These are phyloP conservation scores for Epiblema foenella DNA, from an alignment of 2,888 invertebrate genomes.

Conservation along the genomic window DNA sequence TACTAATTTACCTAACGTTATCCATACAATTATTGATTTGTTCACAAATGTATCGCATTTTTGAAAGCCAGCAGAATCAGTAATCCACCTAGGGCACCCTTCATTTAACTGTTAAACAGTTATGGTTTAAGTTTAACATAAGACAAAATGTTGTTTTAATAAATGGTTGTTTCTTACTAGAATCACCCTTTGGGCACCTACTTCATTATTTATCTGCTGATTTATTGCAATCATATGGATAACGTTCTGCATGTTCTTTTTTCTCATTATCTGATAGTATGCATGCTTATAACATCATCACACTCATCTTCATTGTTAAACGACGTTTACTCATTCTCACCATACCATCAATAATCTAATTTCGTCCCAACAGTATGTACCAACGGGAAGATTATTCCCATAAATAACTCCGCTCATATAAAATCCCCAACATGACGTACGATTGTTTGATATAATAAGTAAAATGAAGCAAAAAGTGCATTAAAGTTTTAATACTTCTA, in stretches of 20 bases:
- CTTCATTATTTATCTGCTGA: neutral
- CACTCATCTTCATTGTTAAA: constrained; percentile 18
- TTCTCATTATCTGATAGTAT: neutral
- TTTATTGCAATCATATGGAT: constrained; percentile 14
- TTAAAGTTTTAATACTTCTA: constrained; percentile 3
- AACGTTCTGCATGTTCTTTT: constrained; percentile 8
- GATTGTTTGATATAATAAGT: constrained; percentile 4
- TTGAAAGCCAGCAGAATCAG: too few species aligned
- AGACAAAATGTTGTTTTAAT: neutral
- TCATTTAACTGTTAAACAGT: too few species aligned
- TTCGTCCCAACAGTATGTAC: constrained; percentile 24
- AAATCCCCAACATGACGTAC: constrained; percentile 5
- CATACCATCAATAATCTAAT: constrained; percentile 21
- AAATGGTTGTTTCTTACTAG: neutral
- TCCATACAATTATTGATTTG: neutral
- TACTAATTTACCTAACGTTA: constrained; percentile 6
- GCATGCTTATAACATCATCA: constrained; percentile 9
- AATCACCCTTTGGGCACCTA: neutral
- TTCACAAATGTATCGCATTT: neutral
- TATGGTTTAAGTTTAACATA: neutral
- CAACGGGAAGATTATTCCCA: constrained; percentile 39
- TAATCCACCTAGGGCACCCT: too few species aligned
- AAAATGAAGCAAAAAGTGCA: neutral
- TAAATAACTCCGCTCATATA: constrained; percentile 18
- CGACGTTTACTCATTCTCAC: constrained; percentile 15